A percentile compares a stretch with the other conserved stretches of the same genome.
phyloP scores from a whole-genome alignment of 2,888 invertebrate genomes.

The Andricus quercusramuli region DNA sequence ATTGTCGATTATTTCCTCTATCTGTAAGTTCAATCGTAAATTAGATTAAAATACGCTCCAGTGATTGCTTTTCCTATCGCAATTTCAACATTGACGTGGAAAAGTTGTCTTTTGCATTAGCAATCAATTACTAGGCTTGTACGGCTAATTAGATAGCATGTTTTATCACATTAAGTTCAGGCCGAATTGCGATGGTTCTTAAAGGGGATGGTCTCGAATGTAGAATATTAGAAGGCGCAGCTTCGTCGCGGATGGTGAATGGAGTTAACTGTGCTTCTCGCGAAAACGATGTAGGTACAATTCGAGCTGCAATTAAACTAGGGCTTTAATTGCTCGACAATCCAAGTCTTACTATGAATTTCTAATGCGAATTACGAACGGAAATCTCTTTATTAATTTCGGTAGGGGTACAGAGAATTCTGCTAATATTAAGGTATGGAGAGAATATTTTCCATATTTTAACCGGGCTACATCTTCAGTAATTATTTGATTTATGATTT shows the following conservation, averaged over 20 bases:
- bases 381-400: slow-evolving; percentile 42
- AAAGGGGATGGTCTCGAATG: slow-evolving; percentile 35
- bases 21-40: not conserved
- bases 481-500: not conserved
- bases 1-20: not conserved
- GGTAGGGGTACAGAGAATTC: slow-evolving; percentile 15
- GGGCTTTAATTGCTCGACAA: slow-evolving; percentile 41
- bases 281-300: slow-evolving; percentile 40
- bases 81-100: slow-evolving; percentile 21
- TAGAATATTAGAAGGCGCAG: slow-evolving; percentile 23
- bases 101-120: slow-evolving; percentile 23
- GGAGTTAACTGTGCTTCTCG: slow-evolving; percentile 24
- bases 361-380: slow-evolving; percentile 40
- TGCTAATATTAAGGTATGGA: slow-evolving; percentile 30
- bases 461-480: not conserved
- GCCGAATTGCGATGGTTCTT: not conserved
- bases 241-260: slow-evolving; percentile 34
- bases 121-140: slow-evolving; percentile 30
- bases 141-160: slow-evolving; percentile 35
- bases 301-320: slow-evolving; percentile 40
- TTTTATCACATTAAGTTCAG: slow-evolving; percentile 23
- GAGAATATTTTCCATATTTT: slow-evolving; percentile 34
- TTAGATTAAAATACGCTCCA: not conserved
- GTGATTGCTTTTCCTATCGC: not conserved
- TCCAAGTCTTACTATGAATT: slow-evolving; percentile 40